Evolutionary conservation across 2,888 invertebrate species (phyloP), one percentile per base, ranked within the genome.

Genomic region (Blera fallax): DNA sequence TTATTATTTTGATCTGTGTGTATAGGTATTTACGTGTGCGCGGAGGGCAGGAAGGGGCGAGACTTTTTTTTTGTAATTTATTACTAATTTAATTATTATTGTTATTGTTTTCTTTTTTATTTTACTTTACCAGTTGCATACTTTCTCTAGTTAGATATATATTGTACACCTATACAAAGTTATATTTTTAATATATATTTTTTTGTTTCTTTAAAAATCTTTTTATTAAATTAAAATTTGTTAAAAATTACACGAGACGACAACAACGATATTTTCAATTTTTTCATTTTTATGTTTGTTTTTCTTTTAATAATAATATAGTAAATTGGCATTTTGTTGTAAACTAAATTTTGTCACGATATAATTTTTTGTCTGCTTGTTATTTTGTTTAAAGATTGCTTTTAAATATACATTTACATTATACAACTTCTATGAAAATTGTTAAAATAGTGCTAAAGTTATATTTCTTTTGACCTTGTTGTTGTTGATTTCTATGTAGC

Each of bases 321-420:
- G 79, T 84, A 84, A 80, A 84, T 84, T 84, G 84, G 84, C 84
- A 84, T 84, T 84, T 84, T 79, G 62, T 80, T 74, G 74, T 84
- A 80, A 84, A 84, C 52, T 70, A 74, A 84, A 45, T 80, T 74
- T 84, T 80, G 40, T 80, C 58, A 84, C 74, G 40, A 74, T 56
- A 83, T 62, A 6, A 52, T 37, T 54, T 64, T 48, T 70, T 73
- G 14, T 60, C 60, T 77, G 1, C 29, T 62, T 62, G 18, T 62
- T 32, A 11, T 10, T 11, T 21, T 70, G 50, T 52, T 79, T 32
- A 79, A 84, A 79, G 65, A 74, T 80, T 84, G 79, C 79, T 76
- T 84, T 79, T 73, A 48, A 43, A 48, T 76, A 70, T 80, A 84
- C 74, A 84, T 84, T 69, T 65, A 78, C 65, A 83, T 70, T n/a